Conservation (phyloP, 1,140 invertebrate species). For the Geopemphigus sp. region DNA sequence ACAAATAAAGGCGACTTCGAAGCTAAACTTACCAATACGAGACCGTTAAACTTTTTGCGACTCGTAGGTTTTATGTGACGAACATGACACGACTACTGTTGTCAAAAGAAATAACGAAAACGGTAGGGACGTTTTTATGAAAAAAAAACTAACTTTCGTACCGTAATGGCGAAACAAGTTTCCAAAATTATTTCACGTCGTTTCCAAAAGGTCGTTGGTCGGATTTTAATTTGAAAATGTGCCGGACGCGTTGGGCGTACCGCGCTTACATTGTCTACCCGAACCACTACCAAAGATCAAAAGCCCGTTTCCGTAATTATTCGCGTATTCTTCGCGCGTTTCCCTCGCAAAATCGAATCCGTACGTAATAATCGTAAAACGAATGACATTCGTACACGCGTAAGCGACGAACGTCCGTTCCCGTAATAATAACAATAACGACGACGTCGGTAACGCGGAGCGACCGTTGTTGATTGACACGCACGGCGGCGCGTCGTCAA, state of each 20-base stretch:
- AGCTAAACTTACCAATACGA: conserved; percentile 13
- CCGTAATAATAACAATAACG: not conserved
- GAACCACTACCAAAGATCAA: too few relatives aligned
- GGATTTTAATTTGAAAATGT: conserved; percentile 7
- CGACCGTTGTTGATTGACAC: conserved; percentile 17
- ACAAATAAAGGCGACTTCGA: not conserved
- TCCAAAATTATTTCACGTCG: not conserved
- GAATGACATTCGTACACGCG: not conserved
- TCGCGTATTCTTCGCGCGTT: too few relatives aligned
- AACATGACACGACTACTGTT: not conserved
- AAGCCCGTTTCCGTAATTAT: too few relatives aligned
- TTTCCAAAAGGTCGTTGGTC: not conserved
- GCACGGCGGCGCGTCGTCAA: not conserved
- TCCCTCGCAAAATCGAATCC: too few relatives aligned
- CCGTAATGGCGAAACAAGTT: not conserved
- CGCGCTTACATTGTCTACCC: too few relatives aligned
- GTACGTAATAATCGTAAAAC: too few relatives aligned
- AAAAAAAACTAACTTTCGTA: not conserved
- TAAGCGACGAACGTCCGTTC: not conserved
- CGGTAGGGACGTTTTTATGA: not conserved
- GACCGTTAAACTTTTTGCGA: conserved; percentile 1
- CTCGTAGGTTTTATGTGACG: conserved; percentile 21
- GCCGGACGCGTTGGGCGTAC: not conserved
- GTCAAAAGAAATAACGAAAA: not conserved
- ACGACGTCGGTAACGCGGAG: too few relatives aligned